Base-by-base conservation (phyloP, 2,888 invertebrate species). In the Lasioglossum zephyrum region DNA sequence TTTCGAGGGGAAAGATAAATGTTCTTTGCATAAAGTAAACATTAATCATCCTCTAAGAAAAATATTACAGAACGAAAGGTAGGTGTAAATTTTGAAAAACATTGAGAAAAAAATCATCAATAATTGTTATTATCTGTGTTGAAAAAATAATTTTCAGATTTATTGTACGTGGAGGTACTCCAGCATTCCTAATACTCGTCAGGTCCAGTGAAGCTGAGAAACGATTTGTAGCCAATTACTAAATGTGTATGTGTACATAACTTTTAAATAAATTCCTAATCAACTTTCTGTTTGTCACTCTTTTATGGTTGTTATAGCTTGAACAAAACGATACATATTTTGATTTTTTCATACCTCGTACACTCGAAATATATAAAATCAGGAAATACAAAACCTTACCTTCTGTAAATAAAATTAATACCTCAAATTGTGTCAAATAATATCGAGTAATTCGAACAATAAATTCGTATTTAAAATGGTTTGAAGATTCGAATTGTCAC, bases 1-100 rank as follows among this genome's bases (percentile, higher is more conserved):
- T 93, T 98, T 96, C 93, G 98, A 98, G 95, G 97, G 97, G 78
- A 95, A 95, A 79, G 96, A 97, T 87, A 96, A 96, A 86, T 96
- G 96, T 70, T 95, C 95, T 92, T 95, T 97, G 0, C 96, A 97
- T 92, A 95, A 96, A 86, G 95, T 97, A 3, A 94, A 97, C 90
- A 92, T 96, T 0, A 93, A 95, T 0, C 96, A 96, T 88, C 96
- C 96, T 1, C 95, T 98, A 4, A 95, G 95, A 1, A 96, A 97
- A 80, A 95, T 97, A 87, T 93, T 98, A 60, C 94, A 95, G 84
- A 95, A 96, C 77, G 96, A 97, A 91, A 96, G 96, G 96, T 96
- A 92, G 94, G 95, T 93, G 77, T 6, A 9, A 11, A 76, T 78
- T 72, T 77, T 73, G 26, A 8, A 1, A 11, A 69, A 47, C 9